phyloP scores from a whole-genome alignment of 2,797 vertebrate species.

The Danio kyathit region DNA sequence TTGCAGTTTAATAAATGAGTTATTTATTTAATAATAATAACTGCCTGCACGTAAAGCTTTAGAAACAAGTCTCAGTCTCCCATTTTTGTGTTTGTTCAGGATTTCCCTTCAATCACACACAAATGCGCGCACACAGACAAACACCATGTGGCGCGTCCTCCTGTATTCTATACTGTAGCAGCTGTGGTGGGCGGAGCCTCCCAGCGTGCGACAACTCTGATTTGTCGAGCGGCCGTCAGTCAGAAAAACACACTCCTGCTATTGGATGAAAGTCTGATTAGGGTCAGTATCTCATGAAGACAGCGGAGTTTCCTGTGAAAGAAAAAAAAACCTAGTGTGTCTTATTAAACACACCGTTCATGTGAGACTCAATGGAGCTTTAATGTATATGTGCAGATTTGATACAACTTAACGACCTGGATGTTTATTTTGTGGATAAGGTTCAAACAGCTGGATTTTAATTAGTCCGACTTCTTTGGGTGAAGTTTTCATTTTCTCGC shows the following conservation, averaged over 20 bases:
- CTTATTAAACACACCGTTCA: constrained; percentile 28
- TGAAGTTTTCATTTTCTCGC: constrained; percentile 51
- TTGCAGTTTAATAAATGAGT: too few species aligned
- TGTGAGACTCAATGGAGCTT: neutral
- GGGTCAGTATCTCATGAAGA: constrained; percentile 20
- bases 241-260: neutral
- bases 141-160: constrained; percentile 43
- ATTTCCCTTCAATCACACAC: neutral
- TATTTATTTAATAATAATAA: too few species aligned
- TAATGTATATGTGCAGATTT: neutral
- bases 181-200: constrained; percentile 17
- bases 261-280: constrained; percentile 57
- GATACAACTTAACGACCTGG: neutral
- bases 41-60: too few species aligned
- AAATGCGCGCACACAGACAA: neutral
- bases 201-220: neutral
- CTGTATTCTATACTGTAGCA: constrained; percentile 35
- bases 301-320: constrained; percentile 54
- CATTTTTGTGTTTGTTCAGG: constrained; percentile 13
- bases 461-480: constrained; percentile 18
- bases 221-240: neutral
- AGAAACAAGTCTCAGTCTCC: neutral
- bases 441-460: neutral
- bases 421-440: constrained; percentile 8
- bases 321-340: constrained; percentile 9